A percentile compares a stretch with the other conserved stretches of the same genome.
Conservation (phyloP, 2,888 invertebrate species). For the Elegia similella region DNA sequence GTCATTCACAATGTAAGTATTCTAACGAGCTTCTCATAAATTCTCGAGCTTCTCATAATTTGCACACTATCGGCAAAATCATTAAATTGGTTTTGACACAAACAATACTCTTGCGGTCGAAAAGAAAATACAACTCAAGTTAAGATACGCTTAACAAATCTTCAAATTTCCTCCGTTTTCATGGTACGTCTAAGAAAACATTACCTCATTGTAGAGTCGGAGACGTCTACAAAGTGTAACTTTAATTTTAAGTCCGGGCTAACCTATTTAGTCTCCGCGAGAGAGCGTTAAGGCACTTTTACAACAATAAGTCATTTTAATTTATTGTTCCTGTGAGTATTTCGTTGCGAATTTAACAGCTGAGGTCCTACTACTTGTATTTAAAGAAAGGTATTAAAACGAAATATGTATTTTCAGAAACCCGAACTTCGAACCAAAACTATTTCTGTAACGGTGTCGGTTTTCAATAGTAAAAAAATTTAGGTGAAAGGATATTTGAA, state of each 20-base stretch:
- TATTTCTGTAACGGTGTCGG: too few species aligned
- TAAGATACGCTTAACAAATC: neutral
- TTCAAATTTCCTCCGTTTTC: neutral
- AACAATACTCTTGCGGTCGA: too few species aligned
- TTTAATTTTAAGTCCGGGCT: slow-evolving; percentile 39
- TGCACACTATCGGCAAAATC: too few species aligned
- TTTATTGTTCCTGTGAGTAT: slow-evolving; percentile 14
- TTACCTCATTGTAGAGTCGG: slow-evolving; percentile 6
- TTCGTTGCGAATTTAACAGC: slow-evolving; percentile 7
- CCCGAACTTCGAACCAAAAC: too few species aligned
- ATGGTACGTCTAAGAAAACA: slow-evolving; percentile 13
- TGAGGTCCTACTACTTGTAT: slow-evolving; percentile 1
- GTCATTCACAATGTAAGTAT: too few species aligned
- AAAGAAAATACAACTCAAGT: neutral
- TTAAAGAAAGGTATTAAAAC: neutral
- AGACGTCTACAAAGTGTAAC: slow-evolving; percentile 21
- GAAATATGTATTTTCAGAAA: too few species aligned
- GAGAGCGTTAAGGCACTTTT: slow-evolving; percentile 18
- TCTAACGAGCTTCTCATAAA: too few species aligned
- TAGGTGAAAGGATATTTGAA: too few species aligned
- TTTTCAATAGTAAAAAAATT: too few species aligned
- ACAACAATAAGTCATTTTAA: slow-evolving; percentile 18
- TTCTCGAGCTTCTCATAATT: too few species aligned
- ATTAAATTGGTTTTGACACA: too few species aligned
- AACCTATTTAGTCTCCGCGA: slow-evolving; percentile 37